phyloP scores from a whole-genome alignment of 2,888 invertebrate genomes.

The Epinotia bilunana region DNA sequence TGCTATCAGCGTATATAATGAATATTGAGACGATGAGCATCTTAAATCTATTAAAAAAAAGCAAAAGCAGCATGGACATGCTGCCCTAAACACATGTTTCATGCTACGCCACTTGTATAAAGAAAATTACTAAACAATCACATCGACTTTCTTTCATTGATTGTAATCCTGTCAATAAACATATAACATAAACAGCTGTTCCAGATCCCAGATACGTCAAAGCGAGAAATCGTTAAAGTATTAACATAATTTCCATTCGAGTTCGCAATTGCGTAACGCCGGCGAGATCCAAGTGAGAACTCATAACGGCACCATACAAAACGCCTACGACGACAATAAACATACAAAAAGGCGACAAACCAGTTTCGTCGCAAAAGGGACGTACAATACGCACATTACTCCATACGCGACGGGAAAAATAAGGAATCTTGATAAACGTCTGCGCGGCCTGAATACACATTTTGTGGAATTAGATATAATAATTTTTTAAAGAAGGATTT shows the following conservation, averaged over 20 bases:
- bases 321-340: conserved; percentile 32
- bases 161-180: no score
- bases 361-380: conserved; percentile 17
- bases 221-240: no score
- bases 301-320: conserved; percentile 1
- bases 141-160: no score
- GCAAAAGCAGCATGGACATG: no score
- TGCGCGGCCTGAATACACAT: not conserved
- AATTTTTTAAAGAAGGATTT: not conserved
- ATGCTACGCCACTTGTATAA: no score
- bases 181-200: no score
- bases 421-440: conserved; percentile 17
- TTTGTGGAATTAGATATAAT: not conserved
- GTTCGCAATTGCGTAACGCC: not conserved
- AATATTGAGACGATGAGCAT: no score
- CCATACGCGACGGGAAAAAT: not conserved
- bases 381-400: conserved; percentile 9
- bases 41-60: no score
- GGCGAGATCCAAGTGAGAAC: conserved; percentile 14
- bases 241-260: not conserved
- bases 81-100: no score
- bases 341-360: conserved; percentile 34
- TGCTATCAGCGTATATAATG: no score
- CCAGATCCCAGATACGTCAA: no score
- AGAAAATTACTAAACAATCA: no score